Percentiles rank a stretch among this genome's conserved stretches.
These are phyloP conservation scores for Eumacrocentrus americanus DNA, from an alignment of 2,888 invertebrate genomes.

Conservation along the genomic window DNA sequence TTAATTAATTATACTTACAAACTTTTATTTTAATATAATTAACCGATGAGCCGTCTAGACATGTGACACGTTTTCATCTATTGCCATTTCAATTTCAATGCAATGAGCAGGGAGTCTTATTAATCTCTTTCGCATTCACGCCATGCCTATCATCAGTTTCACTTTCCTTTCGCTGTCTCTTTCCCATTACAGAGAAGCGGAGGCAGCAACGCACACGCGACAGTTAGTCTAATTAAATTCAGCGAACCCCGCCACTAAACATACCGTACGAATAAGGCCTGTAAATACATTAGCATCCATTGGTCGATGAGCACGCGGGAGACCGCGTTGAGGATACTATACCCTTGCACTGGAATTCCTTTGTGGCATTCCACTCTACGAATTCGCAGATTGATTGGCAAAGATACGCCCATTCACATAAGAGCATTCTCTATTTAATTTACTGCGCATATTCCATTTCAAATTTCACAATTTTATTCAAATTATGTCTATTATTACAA, in stretches of 20 bases:
- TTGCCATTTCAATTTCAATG: background rate
- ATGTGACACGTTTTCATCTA: background rate
- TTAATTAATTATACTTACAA: too few species aligned
- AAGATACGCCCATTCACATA: too few species aligned
- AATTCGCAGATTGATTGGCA: too few species aligned
- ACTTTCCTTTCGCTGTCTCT: too few species aligned
- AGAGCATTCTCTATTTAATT: too few species aligned
- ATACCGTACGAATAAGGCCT: background rate
- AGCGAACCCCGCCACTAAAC: conserved; percentile 12
- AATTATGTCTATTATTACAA: too few species aligned
- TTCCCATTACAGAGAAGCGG: background rate
- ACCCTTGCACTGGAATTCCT: too few species aligned
- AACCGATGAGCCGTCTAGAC: background rate
- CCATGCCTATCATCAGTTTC: background rate
- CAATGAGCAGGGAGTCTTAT: background rate
- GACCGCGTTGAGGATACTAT: too few species aligned
- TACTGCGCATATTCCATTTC: too few species aligned
- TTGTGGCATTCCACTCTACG: too few species aligned
- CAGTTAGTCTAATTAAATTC: conserved; percentile 19
- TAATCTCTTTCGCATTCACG: background rate
- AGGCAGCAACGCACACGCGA: background rate
- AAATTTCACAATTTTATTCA: too few species aligned
- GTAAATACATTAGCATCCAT: conserved; percentile 5
- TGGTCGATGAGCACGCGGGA: background rate
- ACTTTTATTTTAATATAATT: background rate